A percentile compares a stretch with the other conserved stretches of the same genome.
Evolutionary conservation across 2,113 vertebrate species (phyloP).

Genomic region (Octodon degus): DNA sequence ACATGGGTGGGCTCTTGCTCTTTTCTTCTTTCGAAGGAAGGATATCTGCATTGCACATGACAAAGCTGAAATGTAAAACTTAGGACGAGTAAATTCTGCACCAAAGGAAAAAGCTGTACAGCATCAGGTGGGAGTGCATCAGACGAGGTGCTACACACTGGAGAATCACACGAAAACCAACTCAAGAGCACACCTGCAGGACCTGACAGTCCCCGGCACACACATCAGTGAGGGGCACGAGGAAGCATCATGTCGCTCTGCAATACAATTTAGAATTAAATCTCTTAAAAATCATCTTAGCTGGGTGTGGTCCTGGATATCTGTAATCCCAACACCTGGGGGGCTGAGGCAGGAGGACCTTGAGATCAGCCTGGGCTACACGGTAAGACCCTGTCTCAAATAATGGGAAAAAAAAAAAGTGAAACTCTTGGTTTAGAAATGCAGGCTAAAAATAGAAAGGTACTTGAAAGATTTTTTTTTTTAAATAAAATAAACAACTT

Average conservation of each 20-base stretch:
- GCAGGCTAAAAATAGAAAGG: slow-evolving; percentile 7
- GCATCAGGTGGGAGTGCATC: neutral
- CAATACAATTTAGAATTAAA: neutral
- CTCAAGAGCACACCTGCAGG: neutral
- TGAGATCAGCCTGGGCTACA: neutral
- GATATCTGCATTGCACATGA: slow-evolving; percentile 90
- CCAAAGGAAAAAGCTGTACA: neutral
- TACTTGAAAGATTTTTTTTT: slow-evolving; percentile 5
- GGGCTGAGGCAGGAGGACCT: neutral
- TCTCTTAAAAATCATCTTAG: slow-evolving; percentile 15
- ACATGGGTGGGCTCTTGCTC: slow-evolving; percentile 98
- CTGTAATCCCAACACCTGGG: neutral
- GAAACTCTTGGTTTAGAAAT: slow-evolving; percentile 15
- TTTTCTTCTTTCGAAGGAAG: slow-evolving; percentile 96
- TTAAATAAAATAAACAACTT: neutral
- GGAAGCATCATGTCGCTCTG: neutral
- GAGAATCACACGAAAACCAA: neutral
- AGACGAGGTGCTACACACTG: neutral
- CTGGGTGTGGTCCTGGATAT: neutral
- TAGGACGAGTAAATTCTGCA: neutral
- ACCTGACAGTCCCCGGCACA: neutral
- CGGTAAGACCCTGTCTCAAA: neutral
- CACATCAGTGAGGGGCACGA: neutral
- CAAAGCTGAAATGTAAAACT: slow-evolving; percentile 6
- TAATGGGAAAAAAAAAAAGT: neutral